Conservation (phyloP, 23 tunicate genomes). For the Trididemnum nubilum region DNA sequence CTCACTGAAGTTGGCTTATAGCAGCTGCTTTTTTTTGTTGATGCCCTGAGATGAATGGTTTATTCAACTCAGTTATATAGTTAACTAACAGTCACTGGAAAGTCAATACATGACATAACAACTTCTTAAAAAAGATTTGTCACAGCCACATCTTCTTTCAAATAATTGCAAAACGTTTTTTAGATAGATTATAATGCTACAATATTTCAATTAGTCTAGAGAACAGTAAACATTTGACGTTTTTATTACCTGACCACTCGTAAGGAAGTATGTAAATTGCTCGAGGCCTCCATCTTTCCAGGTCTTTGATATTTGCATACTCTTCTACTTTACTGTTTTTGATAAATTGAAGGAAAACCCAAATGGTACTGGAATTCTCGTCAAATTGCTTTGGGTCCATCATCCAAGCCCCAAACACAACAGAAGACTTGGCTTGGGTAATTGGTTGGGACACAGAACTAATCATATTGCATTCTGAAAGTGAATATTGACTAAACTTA, state of each 20-base stretch:
- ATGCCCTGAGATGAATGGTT: no score
- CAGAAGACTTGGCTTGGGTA: constrained; percentile 39
- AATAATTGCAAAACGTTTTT: no score
- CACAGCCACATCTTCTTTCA: no score
- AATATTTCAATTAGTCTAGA: no score
- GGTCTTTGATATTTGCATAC: constrained; percentile 58
- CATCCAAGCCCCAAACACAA: constrained; percentile 89
- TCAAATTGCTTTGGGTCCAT: constrained; percentile 46
- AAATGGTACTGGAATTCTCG: constrained; percentile 30
- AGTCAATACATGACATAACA: neutral
- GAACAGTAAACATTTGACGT: no score
- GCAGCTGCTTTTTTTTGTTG: no score
- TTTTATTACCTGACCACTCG: constrained; percentile 81
- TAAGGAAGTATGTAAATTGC: constrained; percentile 77
- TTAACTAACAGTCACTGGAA: neutral
- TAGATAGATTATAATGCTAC: no score
- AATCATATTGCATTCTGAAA: constrained; percentile 72
- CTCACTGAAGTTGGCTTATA: no score
- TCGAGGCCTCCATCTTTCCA: constrained; percentile 51
- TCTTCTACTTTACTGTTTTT: constrained; percentile 67
- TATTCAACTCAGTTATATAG: neutral
- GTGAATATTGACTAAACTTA: no score
- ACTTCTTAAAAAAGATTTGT: no score
- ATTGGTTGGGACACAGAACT: constrained; percentile 53
- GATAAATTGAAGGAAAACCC: constrained; percentile 86